Evolutionary conservation across 2,797 vertebrate genomes (phyloP).

Genomic region (Botia kubotai): DNA sequence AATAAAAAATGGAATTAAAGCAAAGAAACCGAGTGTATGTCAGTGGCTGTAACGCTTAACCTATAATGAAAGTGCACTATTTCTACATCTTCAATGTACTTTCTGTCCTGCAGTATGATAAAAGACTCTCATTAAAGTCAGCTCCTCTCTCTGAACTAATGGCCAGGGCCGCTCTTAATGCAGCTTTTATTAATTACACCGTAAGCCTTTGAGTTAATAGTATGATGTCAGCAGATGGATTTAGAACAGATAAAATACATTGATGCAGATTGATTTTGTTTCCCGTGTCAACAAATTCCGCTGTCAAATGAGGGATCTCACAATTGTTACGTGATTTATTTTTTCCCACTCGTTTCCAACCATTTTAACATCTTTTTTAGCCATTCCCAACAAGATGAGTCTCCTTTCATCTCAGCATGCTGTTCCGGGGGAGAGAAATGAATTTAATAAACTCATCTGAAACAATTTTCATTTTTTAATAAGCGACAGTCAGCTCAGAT

Average conservation of each 20-base stretch:
- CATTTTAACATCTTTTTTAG: constrained; percentile 4
- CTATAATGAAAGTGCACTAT: constrained; percentile 59
- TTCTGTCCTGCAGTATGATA: constrained; percentile 62
- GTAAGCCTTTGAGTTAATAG: constrained; percentile 35
- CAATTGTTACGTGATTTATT: constrained; percentile 19
- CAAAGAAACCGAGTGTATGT: constrained; percentile 10
- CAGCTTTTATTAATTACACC: constrained; percentile 60
- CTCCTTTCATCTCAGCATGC: constrained; percentile 39
- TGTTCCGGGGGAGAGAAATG: constrained; percentile 45
- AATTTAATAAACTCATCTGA: constrained; percentile 78
- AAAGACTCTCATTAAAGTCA: constrained; percentile 64
- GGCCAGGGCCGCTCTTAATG: constrained; percentile 52
- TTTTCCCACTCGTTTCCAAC: not conserved
- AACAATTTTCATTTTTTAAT: constrained; percentile 77
- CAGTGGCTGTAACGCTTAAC: constrained; percentile 58
- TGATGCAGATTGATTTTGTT: constrained; percentile 36
- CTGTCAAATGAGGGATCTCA: not conserved
- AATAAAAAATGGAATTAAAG: constrained; percentile 29
- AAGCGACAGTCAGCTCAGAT: constrained; percentile 79
- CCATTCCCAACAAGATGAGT: constrained; percentile 22
- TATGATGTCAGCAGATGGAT: constrained; percentile 45
- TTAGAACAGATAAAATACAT: constrained; percentile 53
- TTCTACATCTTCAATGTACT: constrained; percentile 56
- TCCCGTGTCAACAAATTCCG: constrained; percentile 9
- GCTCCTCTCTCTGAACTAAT: constrained; percentile 58